Conservation (phyloP, 1,140 invertebrate species). For the Sarcophaga peregrina region DNA sequence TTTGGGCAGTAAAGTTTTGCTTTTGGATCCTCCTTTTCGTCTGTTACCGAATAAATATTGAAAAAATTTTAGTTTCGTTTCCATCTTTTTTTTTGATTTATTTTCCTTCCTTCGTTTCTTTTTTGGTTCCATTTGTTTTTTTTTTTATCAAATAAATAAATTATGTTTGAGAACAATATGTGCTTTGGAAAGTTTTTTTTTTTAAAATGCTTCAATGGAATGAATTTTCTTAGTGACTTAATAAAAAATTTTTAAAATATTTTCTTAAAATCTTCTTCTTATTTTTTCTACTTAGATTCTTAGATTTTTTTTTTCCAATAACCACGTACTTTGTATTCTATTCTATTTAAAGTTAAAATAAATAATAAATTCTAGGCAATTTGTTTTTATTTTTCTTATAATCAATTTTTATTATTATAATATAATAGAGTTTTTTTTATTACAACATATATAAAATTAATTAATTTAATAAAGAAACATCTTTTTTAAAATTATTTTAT, state of each 20-base stretch:
- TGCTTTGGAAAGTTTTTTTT: slow-evolving; percentile 31
- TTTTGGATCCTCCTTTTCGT: background rate
- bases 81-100: background rate
- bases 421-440: no score
- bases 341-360: background rate
- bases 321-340: background rate
- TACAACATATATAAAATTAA: no score
- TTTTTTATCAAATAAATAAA: background rate
- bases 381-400: background rate
- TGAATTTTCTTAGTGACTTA: slow-evolving; percentile 32
- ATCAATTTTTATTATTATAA: background rate
- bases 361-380: background rate
- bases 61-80: background rate
- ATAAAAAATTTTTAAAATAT: background rate
- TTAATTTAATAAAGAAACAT: no score
- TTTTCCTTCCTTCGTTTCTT: background rate
- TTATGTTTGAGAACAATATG: slow-evolving; percentile 1
- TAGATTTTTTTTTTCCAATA: background rate
- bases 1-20: slow-evolving; percentile 18
- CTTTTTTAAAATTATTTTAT: no score
- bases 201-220: slow-evolving; percentile 39
- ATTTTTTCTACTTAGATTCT: slow-evolving; percentile 31
- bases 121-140: slow-evolving; percentile 2
- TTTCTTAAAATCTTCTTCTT: slow-evolving; percentile 10
- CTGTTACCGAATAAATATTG: no score